A percentile compares a stretch with the other conserved stretches of the same genome.
Conservation (phyloP, 2,113 vertebrate genomes). For the Bubo blakistoni region DNA sequence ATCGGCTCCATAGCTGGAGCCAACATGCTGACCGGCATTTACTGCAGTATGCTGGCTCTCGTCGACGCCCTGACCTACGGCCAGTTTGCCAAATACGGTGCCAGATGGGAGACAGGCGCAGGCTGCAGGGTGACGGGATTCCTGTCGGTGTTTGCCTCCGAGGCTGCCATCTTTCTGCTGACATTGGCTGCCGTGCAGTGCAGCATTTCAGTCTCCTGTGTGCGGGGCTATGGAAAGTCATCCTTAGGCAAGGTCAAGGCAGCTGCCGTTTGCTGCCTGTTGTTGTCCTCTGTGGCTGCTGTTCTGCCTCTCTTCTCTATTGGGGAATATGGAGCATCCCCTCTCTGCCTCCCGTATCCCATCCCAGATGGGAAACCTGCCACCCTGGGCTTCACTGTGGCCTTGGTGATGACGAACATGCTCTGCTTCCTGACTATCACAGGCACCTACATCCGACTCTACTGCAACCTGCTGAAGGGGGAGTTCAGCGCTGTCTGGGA, state of each 20-base stretch:
- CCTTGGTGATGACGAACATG: slow-evolving; percentile 85
- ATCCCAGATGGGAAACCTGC: slow-evolving; percentile 76
- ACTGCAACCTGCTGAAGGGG: slow-evolving; percentile 86
- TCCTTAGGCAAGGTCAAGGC: slow-evolving; percentile 78
- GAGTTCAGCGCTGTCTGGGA: slow-evolving; percentile 88
- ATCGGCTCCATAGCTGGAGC: slow-evolving; percentile 87
- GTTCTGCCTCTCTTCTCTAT: slow-evolving; percentile 83
- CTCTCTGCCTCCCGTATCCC: slow-evolving; percentile 88
- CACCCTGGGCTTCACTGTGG: slow-evolving; percentile 77
- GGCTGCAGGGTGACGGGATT: slow-evolving; percentile 90
- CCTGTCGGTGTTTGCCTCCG: slow-evolving; percentile 86
- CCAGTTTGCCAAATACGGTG: slow-evolving; percentile 82
- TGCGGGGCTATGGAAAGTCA: slow-evolving; percentile 78
- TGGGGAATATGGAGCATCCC: slow-evolving; percentile 89
- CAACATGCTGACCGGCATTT: slow-evolving; percentile 85
- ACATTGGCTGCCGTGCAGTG: slow-evolving; percentile 88
- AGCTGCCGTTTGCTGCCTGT: slow-evolving; percentile 81
- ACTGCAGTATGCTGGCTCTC: slow-evolving; percentile 83
- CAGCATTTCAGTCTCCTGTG: slow-evolving; percentile 81
- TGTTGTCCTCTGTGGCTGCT: slow-evolving; percentile 78
- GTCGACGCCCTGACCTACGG: slow-evolving; percentile 87
- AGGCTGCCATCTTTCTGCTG: slow-evolving; percentile 87
- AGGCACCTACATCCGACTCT: slow-evolving; percentile 87
- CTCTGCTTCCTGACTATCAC: slow-evolving; percentile 88
- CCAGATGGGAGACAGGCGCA: slow-evolving; percentile 84